Conservation (phyloP, 2,888 invertebrate genomes). For the Eupithecia subfuscata region DNA sequence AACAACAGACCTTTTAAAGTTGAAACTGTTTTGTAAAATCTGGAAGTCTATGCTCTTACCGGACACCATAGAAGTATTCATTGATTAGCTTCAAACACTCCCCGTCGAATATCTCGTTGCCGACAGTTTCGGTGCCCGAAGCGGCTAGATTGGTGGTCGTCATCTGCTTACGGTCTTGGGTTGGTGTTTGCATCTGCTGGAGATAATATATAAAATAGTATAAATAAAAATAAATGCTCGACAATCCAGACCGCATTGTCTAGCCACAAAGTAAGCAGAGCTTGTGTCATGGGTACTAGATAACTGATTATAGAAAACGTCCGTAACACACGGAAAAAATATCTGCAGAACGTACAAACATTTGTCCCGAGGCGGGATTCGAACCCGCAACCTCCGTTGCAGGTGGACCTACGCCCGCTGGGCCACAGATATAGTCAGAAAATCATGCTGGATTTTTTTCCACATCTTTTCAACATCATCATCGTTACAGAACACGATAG, state of each 20-base stretch:
- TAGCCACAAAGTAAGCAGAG: not conserved
- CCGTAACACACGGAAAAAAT: too few species aligned
- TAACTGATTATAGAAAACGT: too few species aligned
- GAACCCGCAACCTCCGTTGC: too few species aligned
- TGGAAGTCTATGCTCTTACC: conserved; percentile 53
- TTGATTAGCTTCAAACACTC: conserved; percentile 96
- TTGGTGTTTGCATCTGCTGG: conserved; percentile 86
- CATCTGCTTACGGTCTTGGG: conserved; percentile 89
- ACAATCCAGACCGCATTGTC: not conserved
- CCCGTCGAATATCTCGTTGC: conserved; percentile 93
- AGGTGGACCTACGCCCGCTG: too few species aligned
- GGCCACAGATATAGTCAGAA: too few species aligned
- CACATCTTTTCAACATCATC: too few species aligned
- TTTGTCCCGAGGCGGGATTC: too few species aligned
- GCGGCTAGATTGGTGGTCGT: conserved; percentile 87
- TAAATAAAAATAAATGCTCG: not conserved
- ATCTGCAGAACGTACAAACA: too few species aligned
- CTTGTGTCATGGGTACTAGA: not conserved
- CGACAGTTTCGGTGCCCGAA: conserved; percentile 90
- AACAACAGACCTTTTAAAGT: too few species aligned
- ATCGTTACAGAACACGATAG: too few species aligned
- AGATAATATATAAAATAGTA: not conserved
- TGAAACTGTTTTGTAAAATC: too few species aligned
- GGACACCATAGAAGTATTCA: conserved; percentile 97
- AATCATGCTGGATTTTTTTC: too few species aligned